These are phyloP conservation scores for Campoletis sonorensis DNA, from an alignment of 1,140 invertebrate genomes.

Conservation along the genomic window DNA sequence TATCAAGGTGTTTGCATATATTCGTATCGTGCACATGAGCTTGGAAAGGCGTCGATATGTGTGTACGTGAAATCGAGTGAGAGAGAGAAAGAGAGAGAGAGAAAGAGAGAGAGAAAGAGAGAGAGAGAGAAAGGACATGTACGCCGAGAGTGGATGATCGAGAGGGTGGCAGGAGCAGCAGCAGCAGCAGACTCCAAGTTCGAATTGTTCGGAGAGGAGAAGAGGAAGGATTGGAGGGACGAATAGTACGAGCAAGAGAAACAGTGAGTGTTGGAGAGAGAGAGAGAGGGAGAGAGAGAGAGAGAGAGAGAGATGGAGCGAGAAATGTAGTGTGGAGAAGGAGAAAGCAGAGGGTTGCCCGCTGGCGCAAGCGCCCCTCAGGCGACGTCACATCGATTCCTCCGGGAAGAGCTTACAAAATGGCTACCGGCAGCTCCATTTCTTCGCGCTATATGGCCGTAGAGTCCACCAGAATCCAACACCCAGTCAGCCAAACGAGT, in stretches of 20 bases:
- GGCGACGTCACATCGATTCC: slow-evolving; percentile 77
- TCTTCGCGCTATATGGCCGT: slow-evolving; percentile 66
- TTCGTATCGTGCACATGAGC: background rate
- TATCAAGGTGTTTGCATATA: background rate
- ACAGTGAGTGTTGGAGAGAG: slow-evolving; percentile 6
- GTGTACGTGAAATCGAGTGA: background rate
- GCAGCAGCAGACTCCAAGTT: slow-evolving; percentile 51
- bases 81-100: no score
- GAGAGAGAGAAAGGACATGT: background rate
- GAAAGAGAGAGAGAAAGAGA: no score
- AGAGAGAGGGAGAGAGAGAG: slow-evolving; percentile 5
- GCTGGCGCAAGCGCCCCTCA: slow-evolving; percentile 75
- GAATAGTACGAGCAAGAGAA: slow-evolving; percentile 21
- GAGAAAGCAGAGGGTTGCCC: slow-evolving; percentile 64
- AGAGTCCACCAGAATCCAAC: slow-evolving; percentile 41
- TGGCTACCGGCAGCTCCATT: slow-evolving; percentile 75
- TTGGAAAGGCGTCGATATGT: background rate
- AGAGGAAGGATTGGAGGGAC: slow-evolving; percentile 55
- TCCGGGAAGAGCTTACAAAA: slow-evolving; percentile 77
- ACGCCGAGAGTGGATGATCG: background rate
- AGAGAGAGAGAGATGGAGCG: background rate
- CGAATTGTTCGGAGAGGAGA: slow-evolving; percentile 66
- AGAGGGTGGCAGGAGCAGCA: slow-evolving; percentile 54
- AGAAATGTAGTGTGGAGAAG: slow-evolving; percentile 2
- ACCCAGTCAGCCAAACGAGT: background rate